These are phyloP conservation scores for Thymallus thymallus DNA, from an alignment of 2,113 vertebrate species.

Conservation along the genomic window DNA sequence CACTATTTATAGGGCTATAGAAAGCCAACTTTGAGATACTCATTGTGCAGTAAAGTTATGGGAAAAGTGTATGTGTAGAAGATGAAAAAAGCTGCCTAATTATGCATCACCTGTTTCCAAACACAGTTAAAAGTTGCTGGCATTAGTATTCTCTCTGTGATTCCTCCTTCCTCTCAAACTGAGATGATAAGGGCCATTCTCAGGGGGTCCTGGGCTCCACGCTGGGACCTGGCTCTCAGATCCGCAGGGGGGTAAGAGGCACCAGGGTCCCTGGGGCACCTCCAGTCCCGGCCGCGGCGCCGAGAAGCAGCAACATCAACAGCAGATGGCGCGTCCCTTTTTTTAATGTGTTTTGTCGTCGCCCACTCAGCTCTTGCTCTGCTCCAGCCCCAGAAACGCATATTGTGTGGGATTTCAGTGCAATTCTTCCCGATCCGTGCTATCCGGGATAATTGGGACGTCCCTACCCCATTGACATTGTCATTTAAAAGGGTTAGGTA, in stretches of 20 bases:
- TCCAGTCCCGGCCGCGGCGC: too few species aligned
- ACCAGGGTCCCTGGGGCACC: too few species aligned
- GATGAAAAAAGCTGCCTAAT: too few species aligned
- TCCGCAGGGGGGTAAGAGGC: not conserved
- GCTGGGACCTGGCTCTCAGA: conserved; percentile 1
- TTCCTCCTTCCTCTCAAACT: not conserved
- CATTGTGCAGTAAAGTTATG: too few species aligned
- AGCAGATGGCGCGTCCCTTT: not conserved
- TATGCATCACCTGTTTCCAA: too few species aligned
- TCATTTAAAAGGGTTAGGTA: too few species aligned
- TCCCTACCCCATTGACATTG: too few species aligned
- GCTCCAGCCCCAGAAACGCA: not conserved
- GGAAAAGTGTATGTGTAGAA: too few species aligned
- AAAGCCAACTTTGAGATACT: too few species aligned
- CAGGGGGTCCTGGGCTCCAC: not conserved
- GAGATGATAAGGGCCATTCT: not conserved
- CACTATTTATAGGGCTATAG: too few species aligned
- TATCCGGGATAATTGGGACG: too few species aligned
- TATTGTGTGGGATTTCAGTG: not conserved
- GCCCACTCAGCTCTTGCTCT: not conserved
- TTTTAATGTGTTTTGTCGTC: not conserved
- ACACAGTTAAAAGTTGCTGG: too few species aligned
- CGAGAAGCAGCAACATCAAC: not conserved
- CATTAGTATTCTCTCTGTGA: not conserved
- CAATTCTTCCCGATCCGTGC: not conserved